phyloP scores from a whole-genome alignment of 2,113 vertebrate genomes.

The Atrichornis clamosus region DNA sequence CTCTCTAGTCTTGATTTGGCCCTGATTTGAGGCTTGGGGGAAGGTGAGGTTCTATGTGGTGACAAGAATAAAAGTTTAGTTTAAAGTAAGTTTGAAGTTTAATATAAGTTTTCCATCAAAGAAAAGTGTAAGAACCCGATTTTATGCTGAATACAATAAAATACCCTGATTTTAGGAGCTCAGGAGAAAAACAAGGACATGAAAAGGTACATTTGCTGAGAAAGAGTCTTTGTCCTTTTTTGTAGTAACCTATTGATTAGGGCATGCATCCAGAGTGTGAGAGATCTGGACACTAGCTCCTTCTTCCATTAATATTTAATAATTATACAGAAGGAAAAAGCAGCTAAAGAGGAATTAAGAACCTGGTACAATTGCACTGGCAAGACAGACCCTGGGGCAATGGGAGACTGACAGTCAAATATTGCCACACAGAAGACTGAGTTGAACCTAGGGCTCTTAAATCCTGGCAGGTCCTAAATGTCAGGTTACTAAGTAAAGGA shows the following conservation, averaged over 20 bases:
- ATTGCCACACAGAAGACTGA: background rate
- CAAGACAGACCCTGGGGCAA: background rate
- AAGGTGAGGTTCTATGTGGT: background rate
- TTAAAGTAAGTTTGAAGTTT: background rate
- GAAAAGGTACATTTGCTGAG: background rate
- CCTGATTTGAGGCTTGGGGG: background rate
- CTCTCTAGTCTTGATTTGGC: background rate
- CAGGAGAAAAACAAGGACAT: background rate
- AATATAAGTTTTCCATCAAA: background rate
- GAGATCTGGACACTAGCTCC: background rate
- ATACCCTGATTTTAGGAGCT: background rate
- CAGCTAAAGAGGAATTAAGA: constrained; percentile 10
- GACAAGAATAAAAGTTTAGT: background rate
- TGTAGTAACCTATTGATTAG: constrained; percentile 29
- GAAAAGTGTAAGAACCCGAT: background rate
- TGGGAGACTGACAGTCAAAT: background rate
- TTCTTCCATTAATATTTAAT: constrained; percentile 29
- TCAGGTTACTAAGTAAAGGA: background rate
- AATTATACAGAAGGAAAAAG: background rate
- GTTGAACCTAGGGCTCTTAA: background rate
- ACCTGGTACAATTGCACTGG: background rate
- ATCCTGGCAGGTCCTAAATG: background rate
- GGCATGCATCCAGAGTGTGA: background rate
- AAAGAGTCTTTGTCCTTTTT: background rate
- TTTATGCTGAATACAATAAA: background rate